Base-by-base conservation (phyloP, 2,113 vertebrate genomes). In the Rhinolophus ferrumequinum region DNA sequence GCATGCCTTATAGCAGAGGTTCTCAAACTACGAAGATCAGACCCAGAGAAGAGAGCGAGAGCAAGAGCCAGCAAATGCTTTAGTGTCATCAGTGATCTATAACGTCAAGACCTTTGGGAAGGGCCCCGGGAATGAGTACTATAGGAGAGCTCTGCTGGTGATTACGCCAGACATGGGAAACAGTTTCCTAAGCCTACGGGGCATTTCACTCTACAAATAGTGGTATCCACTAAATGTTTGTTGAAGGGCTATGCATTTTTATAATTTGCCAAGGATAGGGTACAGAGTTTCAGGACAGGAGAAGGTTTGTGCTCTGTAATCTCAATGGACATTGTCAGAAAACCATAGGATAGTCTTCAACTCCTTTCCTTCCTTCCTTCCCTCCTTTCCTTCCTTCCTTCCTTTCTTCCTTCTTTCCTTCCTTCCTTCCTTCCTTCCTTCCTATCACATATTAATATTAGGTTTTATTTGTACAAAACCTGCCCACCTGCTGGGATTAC, bases 11-110 rank as follows among this genome's bases (percentile, higher is more conserved):
- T 26, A 8, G 47, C 9, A 64, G 44, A 89, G 44, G 24, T 79
- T 76, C 54, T 56, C 52, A 33, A n/a, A 13, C 24, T 19, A 56
- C 11, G 28, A 66, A 73, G 77, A 30, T 18, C 14, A 15, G 47
- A 67, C 2, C 11, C 13, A 1, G 52, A 9, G n/a, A n/a, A 28
- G 38, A 69, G 8, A 22, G 33, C 41, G 21, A 35, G 18, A 1
- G 4, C 8, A 11, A 18, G 19, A 6, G 24, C 2, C 1, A 9
- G 12, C n/a, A 62, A 52, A 22, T 2, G 16, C 4, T 9, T 26
- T 5, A 2, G 4, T 14, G 41, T 89, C 44, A 19, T 30, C 30
- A 6, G 64, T n/a, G 24, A 22, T 38, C 33, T 52, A 5, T 6
- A 30, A 64, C 67, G 30, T 47, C 44, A 58, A n/a, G 47, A 62